phyloP scores from a whole-genome alignment of 1,140 invertebrate species.

The Atopsyche davidsoni region DNA sequence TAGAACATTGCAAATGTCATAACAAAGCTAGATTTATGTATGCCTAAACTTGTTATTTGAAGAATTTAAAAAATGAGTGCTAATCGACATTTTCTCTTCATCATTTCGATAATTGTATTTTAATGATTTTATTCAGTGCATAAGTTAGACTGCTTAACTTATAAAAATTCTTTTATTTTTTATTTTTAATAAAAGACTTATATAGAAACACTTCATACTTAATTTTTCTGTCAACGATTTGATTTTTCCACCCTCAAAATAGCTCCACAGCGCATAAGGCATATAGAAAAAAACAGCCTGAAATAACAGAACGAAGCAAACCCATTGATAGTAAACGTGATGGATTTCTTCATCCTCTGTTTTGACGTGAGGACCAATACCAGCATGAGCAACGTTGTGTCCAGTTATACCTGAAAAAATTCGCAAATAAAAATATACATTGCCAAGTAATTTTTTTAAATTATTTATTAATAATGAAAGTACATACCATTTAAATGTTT shows the following conservation, averaged over 20 bases:
- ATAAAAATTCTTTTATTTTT: too few relatives aligned
- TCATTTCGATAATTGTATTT: conserved; percentile 13
- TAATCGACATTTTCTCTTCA: too few relatives aligned
- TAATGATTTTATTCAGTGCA: too few relatives aligned
- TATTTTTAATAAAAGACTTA: too few relatives aligned
- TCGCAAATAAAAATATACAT: neutral
- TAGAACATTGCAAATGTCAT: too few relatives aligned
- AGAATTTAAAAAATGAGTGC: too few relatives aligned
- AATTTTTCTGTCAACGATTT: conserved; percentile 48
- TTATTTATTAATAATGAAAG: neutral
- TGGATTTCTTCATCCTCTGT: conserved; percentile 54
- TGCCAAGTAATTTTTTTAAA: neutral
- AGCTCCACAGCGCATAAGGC: conserved; percentile 71
- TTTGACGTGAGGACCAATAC: conserved; percentile 35
- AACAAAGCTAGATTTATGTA: too few relatives aligned
- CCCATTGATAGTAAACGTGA: conserved; percentile 86
- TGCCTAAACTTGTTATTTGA: too few relatives aligned
- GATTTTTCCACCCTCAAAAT: conserved; percentile 62
- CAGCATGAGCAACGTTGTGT: conserved; percentile 36
- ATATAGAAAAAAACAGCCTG: conserved; percentile 71
- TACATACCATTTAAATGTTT: conserved; percentile 42
- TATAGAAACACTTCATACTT: too few relatives aligned
- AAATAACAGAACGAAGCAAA: conserved; percentile 73
- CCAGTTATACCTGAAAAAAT: conserved; percentile 30
- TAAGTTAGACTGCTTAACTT: too few relatives aligned